Evolutionary conservation across 2,888 invertebrate genomes (phyloP), one percentile per base, ranked within the genome.

Genomic region (Mechanitis messenoides): DNA sequence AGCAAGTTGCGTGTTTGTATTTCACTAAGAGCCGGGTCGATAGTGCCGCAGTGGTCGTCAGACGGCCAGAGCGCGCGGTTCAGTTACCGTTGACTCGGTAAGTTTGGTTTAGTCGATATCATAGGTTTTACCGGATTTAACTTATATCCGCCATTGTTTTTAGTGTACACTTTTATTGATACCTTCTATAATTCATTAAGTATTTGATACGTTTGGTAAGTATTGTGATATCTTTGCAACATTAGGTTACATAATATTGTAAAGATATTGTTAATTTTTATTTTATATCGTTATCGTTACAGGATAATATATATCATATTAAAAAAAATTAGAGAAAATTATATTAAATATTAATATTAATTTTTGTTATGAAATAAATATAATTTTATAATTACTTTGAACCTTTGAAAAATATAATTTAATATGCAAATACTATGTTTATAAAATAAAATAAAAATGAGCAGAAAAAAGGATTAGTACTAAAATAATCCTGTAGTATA

Each of bases 11-110:
- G 87, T 88, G 88, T 74, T 76, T 71, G 78, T 78, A 80, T 80
- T 80, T 79, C 74, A 77, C 79, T 71, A 72, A 76, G 70, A 73
- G 68, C 56, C 69, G 75, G 86, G 87, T 88, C 87, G 87, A 88
- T 87, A 88, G 62, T 81, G 75, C 82, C 85, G 88, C 88, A 89
- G 87, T 88, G 83, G 81, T 71, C 77, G 69, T 69, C 72, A 68
- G 68, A 72, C 68, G 77, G 72, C 75, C 80, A 72, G 58, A 69
- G 73, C 45, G 68, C 62, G 61, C 63, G 63, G 64, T 65, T 45
- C 60, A 6, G 62, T 59, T 53, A 57, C 56, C 57, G 46, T 58
- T 38, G 60, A 57, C 54, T 55, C 56, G 63, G 62, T 61, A 56
- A 64, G 63, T 64, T 45, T 50, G 42, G 59, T 50, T 63, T 60